A percentile compares a stretch with the other conserved stretches of the same genome.
Conservation (phyloP, 2,888 invertebrate genomes). For the Eupithecia exiguata region DNA sequence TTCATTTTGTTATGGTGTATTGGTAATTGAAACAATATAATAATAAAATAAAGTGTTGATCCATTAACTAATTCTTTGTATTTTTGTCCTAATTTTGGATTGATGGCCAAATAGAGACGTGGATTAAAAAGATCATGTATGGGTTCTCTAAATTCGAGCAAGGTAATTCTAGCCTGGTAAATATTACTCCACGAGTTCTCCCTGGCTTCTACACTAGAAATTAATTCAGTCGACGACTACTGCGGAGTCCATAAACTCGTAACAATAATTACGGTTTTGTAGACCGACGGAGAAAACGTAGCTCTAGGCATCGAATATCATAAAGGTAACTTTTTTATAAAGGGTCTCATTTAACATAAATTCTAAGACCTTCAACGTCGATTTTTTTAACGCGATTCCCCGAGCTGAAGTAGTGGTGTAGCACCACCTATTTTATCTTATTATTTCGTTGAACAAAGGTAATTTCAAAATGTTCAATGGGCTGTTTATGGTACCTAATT, state of each 20-base stretch:
- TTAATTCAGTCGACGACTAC: conserved; percentile 59
- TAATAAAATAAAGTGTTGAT: too few species aligned
- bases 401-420: too few species aligned
- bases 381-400: too few species aligned
- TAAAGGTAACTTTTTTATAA: not conserved
- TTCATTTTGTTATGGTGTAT: too few species aligned
- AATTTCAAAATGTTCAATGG: too few species aligned
- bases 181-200: conserved; percentile 44
- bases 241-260: conserved; percentile 51
- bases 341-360: not conserved
- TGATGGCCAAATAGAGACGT: not conserved
- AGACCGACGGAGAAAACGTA: conserved; percentile 46
- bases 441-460: too few species aligned
- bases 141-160: conserved; percentile 26
- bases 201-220: conserved; percentile 54
- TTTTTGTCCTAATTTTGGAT: not conserved
- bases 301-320: not conserved
- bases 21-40: too few species aligned
- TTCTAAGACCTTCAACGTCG: not conserved
- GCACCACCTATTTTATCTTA: too few species aligned
- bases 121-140: not conserved
- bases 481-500: too few species aligned
- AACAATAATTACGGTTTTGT: conserved; percentile 51
- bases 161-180: conserved; percentile 54
- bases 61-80: too few species aligned